Conservation (phyloP, 2,797 vertebrate species). For the Chelidonichthys spinosus region DNA sequence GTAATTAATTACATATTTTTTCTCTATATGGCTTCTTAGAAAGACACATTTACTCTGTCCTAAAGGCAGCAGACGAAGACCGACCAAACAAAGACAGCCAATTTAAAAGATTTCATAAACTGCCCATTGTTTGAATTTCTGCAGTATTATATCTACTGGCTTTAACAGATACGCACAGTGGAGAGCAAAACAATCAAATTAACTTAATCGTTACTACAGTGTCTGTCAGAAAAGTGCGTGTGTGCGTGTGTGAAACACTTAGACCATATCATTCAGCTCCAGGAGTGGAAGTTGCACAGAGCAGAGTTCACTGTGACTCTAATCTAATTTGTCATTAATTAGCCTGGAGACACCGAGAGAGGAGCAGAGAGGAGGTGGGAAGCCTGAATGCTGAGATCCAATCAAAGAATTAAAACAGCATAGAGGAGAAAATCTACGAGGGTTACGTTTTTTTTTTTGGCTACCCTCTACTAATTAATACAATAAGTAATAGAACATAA, state of each 20-base stretch:
- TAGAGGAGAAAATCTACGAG: constrained; percentile 21
- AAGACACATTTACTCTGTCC: background rate
- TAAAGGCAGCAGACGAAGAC: background rate
- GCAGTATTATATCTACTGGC: constrained; percentile 1
- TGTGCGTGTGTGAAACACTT: constrained; percentile 5
- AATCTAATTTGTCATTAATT: constrained; percentile 54
- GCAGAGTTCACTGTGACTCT: constrained; percentile 43
- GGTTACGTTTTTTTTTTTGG: background rate
- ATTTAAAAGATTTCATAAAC: constrained; percentile 26
- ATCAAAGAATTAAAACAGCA: constrained; percentile 31
- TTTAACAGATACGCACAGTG: constrained; percentile 9
- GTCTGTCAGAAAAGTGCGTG: constrained; percentile 8
- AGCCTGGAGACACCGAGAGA: constrained; percentile 23
- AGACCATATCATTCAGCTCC: constrained; percentile 2
- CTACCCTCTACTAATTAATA: background rate
- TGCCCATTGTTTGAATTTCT: constrained; percentile 9
- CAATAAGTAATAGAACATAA: background rate
- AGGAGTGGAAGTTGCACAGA: constrained; percentile 13
- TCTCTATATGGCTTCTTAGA: background rate
- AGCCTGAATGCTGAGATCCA: constrained; percentile 19
- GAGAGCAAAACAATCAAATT: constrained; percentile 11
- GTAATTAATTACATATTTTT: too few relatives aligned
- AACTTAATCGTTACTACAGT: background rate
- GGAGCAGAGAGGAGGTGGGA: constrained; percentile 21
- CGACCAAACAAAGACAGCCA: background rate